Evolutionary conservation across 2,113 vertebrate species (phyloP), one percentile per base, ranked within the genome.

Genomic region (Salminus brasiliensis): DNA sequence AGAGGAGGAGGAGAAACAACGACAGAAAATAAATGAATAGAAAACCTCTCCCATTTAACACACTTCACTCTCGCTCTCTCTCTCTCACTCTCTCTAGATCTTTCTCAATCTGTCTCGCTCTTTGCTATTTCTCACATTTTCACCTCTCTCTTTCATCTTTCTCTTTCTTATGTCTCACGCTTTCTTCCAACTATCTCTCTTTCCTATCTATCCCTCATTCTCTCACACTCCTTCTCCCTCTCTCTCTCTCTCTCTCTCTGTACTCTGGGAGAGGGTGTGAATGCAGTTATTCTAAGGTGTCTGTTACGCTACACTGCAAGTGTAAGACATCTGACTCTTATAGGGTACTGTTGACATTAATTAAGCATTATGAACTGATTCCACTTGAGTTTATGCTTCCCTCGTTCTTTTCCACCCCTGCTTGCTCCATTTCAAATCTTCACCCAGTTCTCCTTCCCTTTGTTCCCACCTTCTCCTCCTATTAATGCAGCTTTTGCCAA

Each of bases 351-450:
- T 59, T 83, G 81, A 76, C 76, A 79, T 83, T 83, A 83, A 83
- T 83, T 76, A 83, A 66, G 66, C 16, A 79, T 66, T 79, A 77
- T 59, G 79, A 76, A 79, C 59, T 57, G 57, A 83, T 83, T 83
- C 71, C 76, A 57, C 74, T 49, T 59, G 45, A 65, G 10, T 78
- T 45, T 39, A 3, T 8, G 32, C 5, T 0, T 36, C 53, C 27
- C 21, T 5, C 59, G 5, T 32, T 63, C 74, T 68, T 16, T 36
- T 47, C 39, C 21, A 25, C 68, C 43, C 2, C 8, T 13, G 23
- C 21, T 72, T 23, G 39, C n/a, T 34, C 52, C 49, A 1, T 25
- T 29, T 30, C n/a, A 39, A n/a, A 25, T 2, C 5, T 34, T 32
- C 23, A 13, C 6, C 43, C 43, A 45, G 43, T 57, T 69, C 43